Percentiles rank a stretch among this genome's conserved stretches.
These are phyloP conservation scores for Anoplopoma fimbria DNA, from an alignment of 2,113 vertebrate species.

Conservation along the genomic window DNA sequence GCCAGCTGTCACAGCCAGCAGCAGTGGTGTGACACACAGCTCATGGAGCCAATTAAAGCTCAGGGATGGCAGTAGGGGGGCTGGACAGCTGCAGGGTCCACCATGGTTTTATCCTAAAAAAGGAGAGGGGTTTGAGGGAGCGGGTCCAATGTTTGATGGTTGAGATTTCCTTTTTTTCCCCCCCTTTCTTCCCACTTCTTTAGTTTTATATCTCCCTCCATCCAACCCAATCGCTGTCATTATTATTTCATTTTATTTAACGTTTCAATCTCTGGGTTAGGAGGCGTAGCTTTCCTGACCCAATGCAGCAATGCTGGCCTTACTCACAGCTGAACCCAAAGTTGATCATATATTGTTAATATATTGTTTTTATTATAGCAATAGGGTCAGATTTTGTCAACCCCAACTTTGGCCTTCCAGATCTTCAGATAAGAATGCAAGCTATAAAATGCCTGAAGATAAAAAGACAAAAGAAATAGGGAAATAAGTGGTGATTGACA, in stretches of 20 bases:
- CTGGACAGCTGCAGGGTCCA: not conserved
- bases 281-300: no score
- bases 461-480: not conserved
- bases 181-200: no score
- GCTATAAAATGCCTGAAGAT: constrained; percentile 8
- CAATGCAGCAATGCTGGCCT: no score
- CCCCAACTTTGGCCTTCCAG: not conserved
- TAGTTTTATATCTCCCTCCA: no score
- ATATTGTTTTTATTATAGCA: no score
- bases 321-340: no score
- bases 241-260: no score
- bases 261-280: no score
- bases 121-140: not conserved
- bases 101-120: not conserved
- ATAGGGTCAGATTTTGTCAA: not conserved
- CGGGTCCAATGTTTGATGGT: not conserved
- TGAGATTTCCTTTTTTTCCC: not conserved
- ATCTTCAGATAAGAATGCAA: not conserved
- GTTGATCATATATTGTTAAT: no score
- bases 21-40: not conserved
- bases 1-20: not conserved
- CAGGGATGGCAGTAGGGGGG: not conserved
- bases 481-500: not conserved
- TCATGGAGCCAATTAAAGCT: not conserved
- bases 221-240: no score